Evolutionary conservation across 1,140 invertebrate species (phyloP).

Genomic region (Drosophila kohkoa): DNA sequence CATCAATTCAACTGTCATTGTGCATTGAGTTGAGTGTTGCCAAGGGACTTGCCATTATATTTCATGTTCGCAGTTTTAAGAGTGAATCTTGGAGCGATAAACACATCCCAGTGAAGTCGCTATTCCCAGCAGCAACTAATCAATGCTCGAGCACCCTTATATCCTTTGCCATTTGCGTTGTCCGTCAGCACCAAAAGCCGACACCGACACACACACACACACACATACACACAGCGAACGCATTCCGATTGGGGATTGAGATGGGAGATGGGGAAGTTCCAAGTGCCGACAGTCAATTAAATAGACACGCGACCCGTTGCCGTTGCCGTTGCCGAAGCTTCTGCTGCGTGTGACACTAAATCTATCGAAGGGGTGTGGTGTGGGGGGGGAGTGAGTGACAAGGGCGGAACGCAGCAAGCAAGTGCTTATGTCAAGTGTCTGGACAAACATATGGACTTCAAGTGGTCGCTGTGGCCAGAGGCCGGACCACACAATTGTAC

Average conservation of each 20-base stretch:
- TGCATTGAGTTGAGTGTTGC: conserved; percentile 12
- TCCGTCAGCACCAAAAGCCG: conserved; percentile 65
- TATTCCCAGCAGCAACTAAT: conserved; percentile 56
- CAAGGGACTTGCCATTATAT: conserved; percentile 14
- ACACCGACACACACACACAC: conserved; percentile 21
- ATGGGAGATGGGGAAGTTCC: conserved; percentile 48
- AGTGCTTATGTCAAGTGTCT: conserved; percentile 82
- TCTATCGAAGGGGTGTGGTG: not conserved
- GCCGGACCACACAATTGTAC: conserved; percentile 36
- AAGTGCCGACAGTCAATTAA: conserved; percentile 82
- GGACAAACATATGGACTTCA: conserved; percentile 79
- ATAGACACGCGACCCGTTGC: conserved; percentile 68
- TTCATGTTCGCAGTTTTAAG: not conserved
- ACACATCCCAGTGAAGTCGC: not conserved
- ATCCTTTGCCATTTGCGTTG: conserved; percentile 38
- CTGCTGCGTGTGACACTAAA: conserved; percentile 74
- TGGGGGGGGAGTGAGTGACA: not conserved
- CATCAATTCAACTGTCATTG: conserved; percentile 59
- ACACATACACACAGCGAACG: conserved; percentile 4
- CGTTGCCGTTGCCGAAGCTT: not conserved
- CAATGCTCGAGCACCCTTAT: conserved; percentile 59
- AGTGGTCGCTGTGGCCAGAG: conserved; percentile 50
- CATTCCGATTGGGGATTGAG: not conserved
- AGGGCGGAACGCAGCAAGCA: conserved; percentile 26
- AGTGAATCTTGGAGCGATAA: not conserved